Evolutionary conservation across 2,888 invertebrate genomes (phyloP), one percentile per base, ranked within the genome.

Genomic region (Macroteleia sp.): DNA sequence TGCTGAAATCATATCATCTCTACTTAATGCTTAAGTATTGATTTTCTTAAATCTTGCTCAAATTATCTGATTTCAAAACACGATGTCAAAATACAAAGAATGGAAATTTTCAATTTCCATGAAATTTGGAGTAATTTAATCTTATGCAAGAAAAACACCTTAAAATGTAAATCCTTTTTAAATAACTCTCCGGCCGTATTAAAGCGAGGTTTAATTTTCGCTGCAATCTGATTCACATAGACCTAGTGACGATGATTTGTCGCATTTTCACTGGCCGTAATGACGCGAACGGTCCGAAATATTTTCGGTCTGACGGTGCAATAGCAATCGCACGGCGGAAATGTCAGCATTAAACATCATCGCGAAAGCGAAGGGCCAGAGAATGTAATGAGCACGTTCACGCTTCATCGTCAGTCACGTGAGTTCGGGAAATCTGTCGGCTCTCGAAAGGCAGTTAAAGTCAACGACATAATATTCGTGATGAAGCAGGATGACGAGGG

Each of bases 331-430:
- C 56, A 66, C n/a, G 30, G 39, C 81, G 81, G 81, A 81, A 81
- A 81, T 81, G 80, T 82, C 73, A 62, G 70, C 52, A 67, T 77
- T 81, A 80, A 81, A 80, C 79, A 77, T 71, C 73, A 78, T 67
- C 48, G 64, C 50, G 46, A 44, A 34, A 67, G 64, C 56, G 61
- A 69, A 61, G 73, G 67, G 76, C 39, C 39, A 50, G 66, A 66
- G 66, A 77, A 71, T 70, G 71, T 59, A 75, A 76, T 52, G 70
- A 52, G 73, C 74, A 79, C 71, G 81, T 77, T 75, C 66, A 44
- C 62, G 75, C 70, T 79, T 71, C 62, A 34, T 79, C 76, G 71
- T 73, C 73, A 64, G 67, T 64, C 74, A 52, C 74, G 62, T 39
- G 52, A 62, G 74, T 67, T 62, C 66, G 73, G 77, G 77, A 80